Percentiles rank a stretch among this genome's conserved stretches.
These are phyloP conservation scores for Boloria euphrosyne DNA, from an alignment of 2,888 invertebrate species.

Conservation along the genomic window DNA sequence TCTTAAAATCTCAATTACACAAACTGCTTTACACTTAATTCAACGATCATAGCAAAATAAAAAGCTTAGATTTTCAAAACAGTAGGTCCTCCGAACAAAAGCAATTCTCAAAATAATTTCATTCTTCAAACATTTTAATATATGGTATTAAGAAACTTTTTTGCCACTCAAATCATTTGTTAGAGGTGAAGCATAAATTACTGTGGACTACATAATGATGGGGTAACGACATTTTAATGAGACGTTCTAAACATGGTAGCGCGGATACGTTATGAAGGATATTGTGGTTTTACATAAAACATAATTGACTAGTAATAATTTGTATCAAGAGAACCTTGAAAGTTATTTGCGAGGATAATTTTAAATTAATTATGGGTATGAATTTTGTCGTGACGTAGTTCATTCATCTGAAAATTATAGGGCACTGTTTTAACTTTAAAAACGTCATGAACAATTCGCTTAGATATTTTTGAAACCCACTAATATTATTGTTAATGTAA, in stretches of 20 bases:
- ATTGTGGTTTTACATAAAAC: conserved; percentile 12
- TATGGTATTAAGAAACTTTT: conserved; percentile 15
- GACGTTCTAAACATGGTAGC: conserved; percentile 25
- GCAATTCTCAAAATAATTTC: conserved; percentile 1
- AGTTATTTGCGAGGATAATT: neutral
- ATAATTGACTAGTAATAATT: neutral
- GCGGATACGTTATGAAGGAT: conserved; percentile 15
- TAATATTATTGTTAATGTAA: too few relatives aligned
- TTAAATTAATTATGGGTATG: neutral
- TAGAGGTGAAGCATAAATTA: conserved; percentile 47
- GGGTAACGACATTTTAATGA: conserved; percentile 47
- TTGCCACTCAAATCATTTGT: conserved; percentile 34
- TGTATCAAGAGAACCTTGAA: neutral
- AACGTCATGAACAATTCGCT: too few relatives aligned
- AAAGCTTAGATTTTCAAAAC: too few relatives aligned
- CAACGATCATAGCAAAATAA: too few relatives aligned
- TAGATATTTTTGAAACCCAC: too few relatives aligned
- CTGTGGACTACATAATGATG: conserved; percentile 43
- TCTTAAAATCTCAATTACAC: too few relatives aligned
- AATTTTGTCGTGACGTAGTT: neutral
- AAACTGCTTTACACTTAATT: too few relatives aligned
- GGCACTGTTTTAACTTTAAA: too few relatives aligned
- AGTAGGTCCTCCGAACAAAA: too few relatives aligned
- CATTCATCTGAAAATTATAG: neutral
- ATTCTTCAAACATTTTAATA: conserved; percentile 8